Percentiles rank a stretch among this genome's conserved stretches.
Conservation (phyloP, 2,888 invertebrate species). For the Sarcophaga caerulescens region DNA sequence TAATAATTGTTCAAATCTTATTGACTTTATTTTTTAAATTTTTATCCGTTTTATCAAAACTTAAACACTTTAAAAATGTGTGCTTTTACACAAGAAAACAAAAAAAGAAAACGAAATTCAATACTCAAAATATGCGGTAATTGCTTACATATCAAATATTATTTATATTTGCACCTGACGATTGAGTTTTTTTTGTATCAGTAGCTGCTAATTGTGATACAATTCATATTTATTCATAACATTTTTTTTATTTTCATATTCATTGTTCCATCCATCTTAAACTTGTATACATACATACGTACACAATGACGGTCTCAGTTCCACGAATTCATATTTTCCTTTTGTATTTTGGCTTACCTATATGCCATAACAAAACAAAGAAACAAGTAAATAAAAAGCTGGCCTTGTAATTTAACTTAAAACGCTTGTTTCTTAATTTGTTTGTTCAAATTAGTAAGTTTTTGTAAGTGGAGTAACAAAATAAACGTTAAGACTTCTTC, state of each 20-base stretch:
- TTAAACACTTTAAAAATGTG: slow-evolving; percentile 11
- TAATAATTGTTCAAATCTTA: not conserved
- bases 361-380: slow-evolving; percentile 6
- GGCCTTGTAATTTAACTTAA: slow-evolving; percentile 31
- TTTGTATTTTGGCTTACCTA: not conserved
- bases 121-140: not conserved
- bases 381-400: slow-evolving; percentile 35
- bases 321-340: slow-evolving; percentile 6
- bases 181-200: slow-evolving; percentile 26
- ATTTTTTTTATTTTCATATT: not conserved
- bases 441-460: not conserved
- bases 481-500: not conserved
- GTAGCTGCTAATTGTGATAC: slow-evolving; percentile 34
- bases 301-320: slow-evolving; percentile 27
- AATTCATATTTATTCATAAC: slow-evolving; percentile 9
- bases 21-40: slow-evolving; percentile 1
- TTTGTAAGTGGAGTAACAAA: not conserved
- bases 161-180: not conserved
- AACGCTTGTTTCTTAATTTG: not conserved
- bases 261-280: slow-evolving; percentile 79
- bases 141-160: slow-evolving; percentile 13
- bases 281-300: not conserved
- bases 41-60: not conserved
- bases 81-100: not conserved
- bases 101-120: not conserved